Percentiles rank a stretch among this genome's conserved stretches.
Conservation (phyloP, 2,113 vertebrate genomes). For the Vidua macroura region DNA sequence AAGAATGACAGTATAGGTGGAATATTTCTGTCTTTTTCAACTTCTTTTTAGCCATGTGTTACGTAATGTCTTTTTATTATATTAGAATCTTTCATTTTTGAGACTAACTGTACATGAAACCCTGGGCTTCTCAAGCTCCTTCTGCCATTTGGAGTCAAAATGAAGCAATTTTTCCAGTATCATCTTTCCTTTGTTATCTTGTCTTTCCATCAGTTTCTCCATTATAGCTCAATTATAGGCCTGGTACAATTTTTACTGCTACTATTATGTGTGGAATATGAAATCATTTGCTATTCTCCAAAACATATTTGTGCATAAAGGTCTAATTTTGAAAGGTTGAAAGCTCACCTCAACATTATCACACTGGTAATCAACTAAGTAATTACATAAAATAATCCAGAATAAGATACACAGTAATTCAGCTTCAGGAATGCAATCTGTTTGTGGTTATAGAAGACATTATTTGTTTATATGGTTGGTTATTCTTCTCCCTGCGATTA, state of each 20-base stretch:
- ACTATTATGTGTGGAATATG: conserved; percentile 17
- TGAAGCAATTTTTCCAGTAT: conserved; percentile 64
- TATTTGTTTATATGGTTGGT: conserved; percentile 47
- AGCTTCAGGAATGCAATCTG: conserved; percentile 53
- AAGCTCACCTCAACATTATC: conserved; percentile 56
- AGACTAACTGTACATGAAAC: conserved; percentile 42
- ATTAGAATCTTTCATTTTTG: conserved; percentile 28
- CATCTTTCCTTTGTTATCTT: conserved; percentile 63
- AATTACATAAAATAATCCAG: conserved; percentile 64
- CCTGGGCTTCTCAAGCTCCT: conserved; percentile 24
- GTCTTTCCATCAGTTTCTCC: conserved; percentile 53
- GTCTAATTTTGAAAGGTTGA: conserved; percentile 55
- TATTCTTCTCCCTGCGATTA: conserved; percentile 40
- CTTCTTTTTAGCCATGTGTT: conserved; percentile 12
- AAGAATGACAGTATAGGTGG: conserved; percentile 6
- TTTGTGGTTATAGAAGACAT: conserved; percentile 26
- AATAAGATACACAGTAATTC: conserved; percentile 50
- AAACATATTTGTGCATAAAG: conserved; percentile 62
- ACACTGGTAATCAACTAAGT: conserved; percentile 59
- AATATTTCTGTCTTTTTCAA: conserved; percentile 3
- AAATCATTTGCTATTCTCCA: conserved; percentile 45
- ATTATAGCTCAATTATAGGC: conserved; percentile 64
- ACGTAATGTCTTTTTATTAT: conserved; percentile 40
- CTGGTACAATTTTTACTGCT: conserved; percentile 5
- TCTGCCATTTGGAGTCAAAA: conserved; percentile 57